phyloP scores from a whole-genome alignment of 2,113 vertebrate genomes.

The Paramormyrops kingsleyae region DNA sequence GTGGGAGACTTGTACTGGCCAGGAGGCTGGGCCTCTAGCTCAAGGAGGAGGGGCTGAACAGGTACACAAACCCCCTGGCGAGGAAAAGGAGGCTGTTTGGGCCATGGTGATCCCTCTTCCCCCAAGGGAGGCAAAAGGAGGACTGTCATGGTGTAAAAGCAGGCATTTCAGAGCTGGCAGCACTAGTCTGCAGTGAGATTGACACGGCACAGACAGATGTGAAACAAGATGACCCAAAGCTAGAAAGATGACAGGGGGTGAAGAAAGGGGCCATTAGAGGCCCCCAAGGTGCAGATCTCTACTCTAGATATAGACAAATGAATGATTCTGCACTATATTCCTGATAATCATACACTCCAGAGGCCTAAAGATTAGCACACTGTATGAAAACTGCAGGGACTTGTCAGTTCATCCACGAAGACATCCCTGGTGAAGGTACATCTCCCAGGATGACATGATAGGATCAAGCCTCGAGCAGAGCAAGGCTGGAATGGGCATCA shows the following conservation, averaged over 20 bases:
- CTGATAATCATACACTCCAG: neutral
- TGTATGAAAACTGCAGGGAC: neutral
- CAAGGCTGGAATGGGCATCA: neutral
- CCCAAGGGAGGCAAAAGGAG: neutral
- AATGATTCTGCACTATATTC: neutral
- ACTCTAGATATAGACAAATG: neutral
- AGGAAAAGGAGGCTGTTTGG: neutral
- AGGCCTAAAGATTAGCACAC: neutral
- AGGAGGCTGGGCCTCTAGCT: conserved; percentile 14
- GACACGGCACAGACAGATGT: neutral
- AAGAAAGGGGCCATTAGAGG: neutral
- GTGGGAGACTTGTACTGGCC: conserved; percentile 31
- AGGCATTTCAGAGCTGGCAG: neutral
- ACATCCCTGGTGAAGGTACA: neutral
- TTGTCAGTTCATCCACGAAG: neutral
- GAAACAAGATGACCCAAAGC: neutral
- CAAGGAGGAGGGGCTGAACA: neutral
- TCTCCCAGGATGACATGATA: neutral
- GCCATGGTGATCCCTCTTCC: neutral
- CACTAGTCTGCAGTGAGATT: neutral
- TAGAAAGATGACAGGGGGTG: neutral
- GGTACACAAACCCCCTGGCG: neutral
- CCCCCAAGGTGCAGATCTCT: neutral
- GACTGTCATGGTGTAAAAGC: neutral
- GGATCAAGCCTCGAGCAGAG: neutral